A percentile compares a stretch with the other conserved stretches of the same genome.
Evolutionary conservation across 2,113 vertebrate genomes (phyloP).

Genomic region (Channa argus): DNA sequence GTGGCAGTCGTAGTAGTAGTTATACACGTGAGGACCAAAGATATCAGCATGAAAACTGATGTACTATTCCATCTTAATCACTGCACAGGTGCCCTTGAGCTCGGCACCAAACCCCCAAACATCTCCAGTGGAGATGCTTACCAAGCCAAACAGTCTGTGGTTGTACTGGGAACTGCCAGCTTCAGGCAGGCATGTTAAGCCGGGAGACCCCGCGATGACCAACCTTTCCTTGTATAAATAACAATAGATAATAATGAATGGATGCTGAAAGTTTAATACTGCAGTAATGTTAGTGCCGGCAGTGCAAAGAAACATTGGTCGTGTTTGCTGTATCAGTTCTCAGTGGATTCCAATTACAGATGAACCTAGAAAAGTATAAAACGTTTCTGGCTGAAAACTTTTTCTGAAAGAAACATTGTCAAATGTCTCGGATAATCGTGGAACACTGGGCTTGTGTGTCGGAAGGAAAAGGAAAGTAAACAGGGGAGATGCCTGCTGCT

Average conservation of each 20-base stretch:
- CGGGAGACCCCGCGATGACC: neutral
- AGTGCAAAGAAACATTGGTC: conserved; percentile 10
- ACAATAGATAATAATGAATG: conserved; percentile 37
- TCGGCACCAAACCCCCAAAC: neutral
- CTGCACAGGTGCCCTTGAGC: conserved; percentile 3
- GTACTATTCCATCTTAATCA: no score
- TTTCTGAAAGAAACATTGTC: no score
- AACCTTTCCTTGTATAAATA: conserved; percentile 32
- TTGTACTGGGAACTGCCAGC: neutral
- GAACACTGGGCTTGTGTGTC: no score
- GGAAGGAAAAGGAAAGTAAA: no score
- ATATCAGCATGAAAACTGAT: no score
- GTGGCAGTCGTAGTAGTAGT: no score
- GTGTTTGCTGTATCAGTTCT: conserved; percentile 28
- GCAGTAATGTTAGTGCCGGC: conserved; percentile 23
- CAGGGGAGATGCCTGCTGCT: no score
- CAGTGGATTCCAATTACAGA: conserved; percentile 37
- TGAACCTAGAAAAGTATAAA: neutral
- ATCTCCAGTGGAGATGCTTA: neutral
- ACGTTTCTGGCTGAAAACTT: no score
- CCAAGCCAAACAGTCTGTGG: neutral
- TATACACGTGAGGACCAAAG: no score
- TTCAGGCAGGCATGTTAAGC: neutral
- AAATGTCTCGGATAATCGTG: no score
- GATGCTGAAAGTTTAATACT: conserved; percentile 35